phyloP scores from a whole-genome alignment of 2,888 invertebrate genomes.

The Thereva nobilitata region DNA sequence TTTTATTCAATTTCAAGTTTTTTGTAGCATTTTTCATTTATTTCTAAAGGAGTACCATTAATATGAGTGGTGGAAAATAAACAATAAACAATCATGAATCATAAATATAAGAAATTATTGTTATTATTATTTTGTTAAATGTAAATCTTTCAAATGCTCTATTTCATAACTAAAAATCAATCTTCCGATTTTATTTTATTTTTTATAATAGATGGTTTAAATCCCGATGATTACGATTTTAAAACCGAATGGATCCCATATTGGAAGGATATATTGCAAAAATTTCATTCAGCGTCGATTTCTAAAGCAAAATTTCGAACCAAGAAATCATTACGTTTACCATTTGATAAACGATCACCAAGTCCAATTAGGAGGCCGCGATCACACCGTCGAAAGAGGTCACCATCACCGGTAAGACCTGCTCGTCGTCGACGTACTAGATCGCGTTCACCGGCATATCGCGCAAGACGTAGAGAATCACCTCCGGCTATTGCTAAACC shows the following conservation, averaged over 20 bases:
- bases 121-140: no score
- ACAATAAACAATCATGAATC: no score
- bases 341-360: conserved; percentile 37
- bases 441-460: conserved; percentile 25
- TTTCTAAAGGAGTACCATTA: no score
- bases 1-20: no score
- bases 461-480: conserved; percentile 22
- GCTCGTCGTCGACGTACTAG: no score
- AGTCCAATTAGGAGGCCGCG: conserved; percentile 32
- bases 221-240: conserved; percentile 40
- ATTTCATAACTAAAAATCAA: conserved; percentile 16
- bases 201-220: conserved; percentile 37
- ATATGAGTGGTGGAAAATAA: no score
- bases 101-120: no score
- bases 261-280: conserved; percentile 36
- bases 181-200: conserved; percentile 26
- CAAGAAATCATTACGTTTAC: conserved; percentile 36
- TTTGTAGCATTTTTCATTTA: no score
- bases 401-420: conserved; percentile 3
- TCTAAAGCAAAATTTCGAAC: conserved; percentile 31
- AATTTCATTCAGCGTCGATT: conserved; percentile 10
- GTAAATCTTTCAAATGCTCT: no score
- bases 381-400: neutral
- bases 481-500: conserved; percentile 12
- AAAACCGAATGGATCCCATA: conserved; percentile 40